A percentile compares a stretch with the other conserved stretches of the same genome.
These are phyloP conservation scores for Drosophila cardini DNA, from an alignment of 1,140 invertebrate genomes.

Conservation along the genomic window DNA sequence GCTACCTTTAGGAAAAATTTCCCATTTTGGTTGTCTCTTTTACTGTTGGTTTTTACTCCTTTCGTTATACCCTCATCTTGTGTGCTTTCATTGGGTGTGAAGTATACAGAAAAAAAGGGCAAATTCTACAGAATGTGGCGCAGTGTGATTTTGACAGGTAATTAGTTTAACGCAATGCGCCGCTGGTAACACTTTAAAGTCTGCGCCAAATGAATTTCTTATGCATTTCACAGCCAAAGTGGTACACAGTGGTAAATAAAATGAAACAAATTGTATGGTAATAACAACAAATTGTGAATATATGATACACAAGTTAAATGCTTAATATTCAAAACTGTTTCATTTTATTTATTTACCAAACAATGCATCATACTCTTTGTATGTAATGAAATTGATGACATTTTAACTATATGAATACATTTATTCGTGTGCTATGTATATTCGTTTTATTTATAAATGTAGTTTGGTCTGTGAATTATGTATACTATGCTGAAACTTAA, in stretches of 20 bases:
- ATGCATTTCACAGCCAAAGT: conserved; percentile 9
- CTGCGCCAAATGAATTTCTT: conserved; percentile 23
- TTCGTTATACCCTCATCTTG: neutral
- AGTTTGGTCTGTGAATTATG: conserved; percentile 9
- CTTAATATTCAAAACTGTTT: too few species aligned
- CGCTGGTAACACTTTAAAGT: conserved; percentile 53
- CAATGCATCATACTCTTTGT: too few species aligned
- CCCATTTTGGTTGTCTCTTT: too few species aligned
- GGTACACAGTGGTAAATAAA: too few species aligned
- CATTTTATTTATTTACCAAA: too few species aligned
- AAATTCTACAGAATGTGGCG: conserved; percentile 26
- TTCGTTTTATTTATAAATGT: neutral
- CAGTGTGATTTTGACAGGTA: conserved; percentile 73
- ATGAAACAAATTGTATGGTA: too few species aligned
- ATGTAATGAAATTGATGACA: too few species aligned
- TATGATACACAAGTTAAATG: too few species aligned
- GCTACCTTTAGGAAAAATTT: too few species aligned
- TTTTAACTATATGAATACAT: neutral
- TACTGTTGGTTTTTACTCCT: neutral
- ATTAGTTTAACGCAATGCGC: conserved; percentile 70
- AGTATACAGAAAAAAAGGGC: neutral
- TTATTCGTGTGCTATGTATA: conserved; percentile 4
- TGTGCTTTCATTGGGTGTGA: neutral
- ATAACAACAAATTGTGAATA: too few species aligned
- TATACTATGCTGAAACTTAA: conserved; percentile 30